Percentiles rank a stretch among this genome's conserved stretches.
Evolutionary conservation across 2,113 vertebrate genomes (phyloP).

Genomic region (Entosphenus tridentatus): DNA sequence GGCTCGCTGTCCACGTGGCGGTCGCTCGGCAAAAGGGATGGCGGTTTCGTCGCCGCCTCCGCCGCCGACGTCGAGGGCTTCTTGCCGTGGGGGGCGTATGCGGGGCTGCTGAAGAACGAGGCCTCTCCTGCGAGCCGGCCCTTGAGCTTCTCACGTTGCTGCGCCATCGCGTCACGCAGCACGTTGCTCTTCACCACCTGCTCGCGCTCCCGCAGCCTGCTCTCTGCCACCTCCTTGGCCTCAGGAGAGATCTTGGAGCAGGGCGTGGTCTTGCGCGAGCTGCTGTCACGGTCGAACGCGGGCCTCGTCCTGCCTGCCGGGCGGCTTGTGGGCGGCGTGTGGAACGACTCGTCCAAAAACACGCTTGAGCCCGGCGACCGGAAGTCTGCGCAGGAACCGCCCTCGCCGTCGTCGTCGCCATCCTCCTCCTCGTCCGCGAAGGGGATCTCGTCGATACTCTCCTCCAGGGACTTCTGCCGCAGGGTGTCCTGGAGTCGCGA

Average conservation of each 20-base stretch:
- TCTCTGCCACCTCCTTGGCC: constrained; percentile 70
- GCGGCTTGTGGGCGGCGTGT: constrained; percentile 45
- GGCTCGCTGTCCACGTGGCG: no score
- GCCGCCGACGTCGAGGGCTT: no score
- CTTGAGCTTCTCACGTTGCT: constrained; percentile 65
- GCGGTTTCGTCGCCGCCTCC: no score
- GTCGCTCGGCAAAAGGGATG: no score
- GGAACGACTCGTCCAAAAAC: constrained; percentile 32
- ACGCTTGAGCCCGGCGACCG: neutral
- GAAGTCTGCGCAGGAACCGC: constrained; percentile 27
- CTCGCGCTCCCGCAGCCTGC: constrained; percentile 67
- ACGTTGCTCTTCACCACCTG: constrained; percentile 76
- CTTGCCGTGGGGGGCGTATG: no score
- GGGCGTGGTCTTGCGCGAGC: neutral
- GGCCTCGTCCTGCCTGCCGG: constrained; percentile 9
- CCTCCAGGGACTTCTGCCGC: constrained; percentile 58
- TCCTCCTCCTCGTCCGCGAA: constrained; percentile 91
- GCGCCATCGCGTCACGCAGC: constrained; percentile 70
- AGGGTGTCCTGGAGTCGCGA: constrained; percentile 6
- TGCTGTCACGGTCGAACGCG: neutral
- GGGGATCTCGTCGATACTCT: constrained; percentile 81
- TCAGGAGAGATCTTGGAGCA: constrained; percentile 39
- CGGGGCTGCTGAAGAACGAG: constrained; percentile 1
- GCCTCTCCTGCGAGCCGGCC: constrained; percentile 27
- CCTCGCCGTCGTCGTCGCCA: constrained; percentile 45